A percentile compares a stretch with the other conserved stretches of the same genome.
These are phyloP conservation scores for Fragum fragum DNA, from an alignment of 2,888 invertebrate genomes.

Conservation along the genomic window DNA sequence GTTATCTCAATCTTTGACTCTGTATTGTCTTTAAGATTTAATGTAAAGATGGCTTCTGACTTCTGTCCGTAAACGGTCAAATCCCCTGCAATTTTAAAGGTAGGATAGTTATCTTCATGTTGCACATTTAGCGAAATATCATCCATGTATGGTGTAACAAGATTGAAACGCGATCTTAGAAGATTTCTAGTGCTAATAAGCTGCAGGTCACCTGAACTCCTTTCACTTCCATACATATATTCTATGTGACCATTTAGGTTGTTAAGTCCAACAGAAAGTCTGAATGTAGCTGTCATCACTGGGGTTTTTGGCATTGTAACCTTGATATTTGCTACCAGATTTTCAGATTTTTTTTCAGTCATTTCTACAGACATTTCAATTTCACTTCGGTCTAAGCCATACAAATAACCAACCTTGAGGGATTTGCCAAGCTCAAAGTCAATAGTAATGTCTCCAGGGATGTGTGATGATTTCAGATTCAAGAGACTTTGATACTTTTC, in stretches of 20 bases:
- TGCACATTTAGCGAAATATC: slow-evolving; percentile 10
- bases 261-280: slow-evolving; percentile 14
- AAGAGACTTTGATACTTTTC: slow-evolving; percentile 40
- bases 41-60: slow-evolving; percentile 20
- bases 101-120: neutral
- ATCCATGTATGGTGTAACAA: slow-evolving; percentile 25
- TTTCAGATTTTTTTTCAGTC: neutral
- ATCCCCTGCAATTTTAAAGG: neutral
- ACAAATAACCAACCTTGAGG: slow-evolving; percentile 29
- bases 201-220: slow-evolving; percentile 11
- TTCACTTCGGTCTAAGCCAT: slow-evolving; percentile 59
- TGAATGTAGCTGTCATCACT: slow-evolving; percentile 9
- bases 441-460: slow-evolving; percentile 37
- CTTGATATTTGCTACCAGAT: neutral
- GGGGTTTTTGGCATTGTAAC: neutral
- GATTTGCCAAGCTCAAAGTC: slow-evolving; percentile 51
- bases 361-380: slow-evolving; percentile 46
- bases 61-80: slow-evolving; percentile 23
- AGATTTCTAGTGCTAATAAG: neutral
- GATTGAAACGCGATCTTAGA: slow-evolving; percentile 6
- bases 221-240: slow-evolving; percentile 22
- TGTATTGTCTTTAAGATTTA: slow-evolving; percentile 29
- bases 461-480: slow-evolving; percentile 38
- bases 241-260: slow-evolving; percentile 33
- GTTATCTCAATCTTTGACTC: slow-evolving; percentile 14